These are phyloP conservation scores for Xylota sylvarum DNA, from an alignment of 2,888 invertebrate species.

Conservation along the genomic window DNA sequence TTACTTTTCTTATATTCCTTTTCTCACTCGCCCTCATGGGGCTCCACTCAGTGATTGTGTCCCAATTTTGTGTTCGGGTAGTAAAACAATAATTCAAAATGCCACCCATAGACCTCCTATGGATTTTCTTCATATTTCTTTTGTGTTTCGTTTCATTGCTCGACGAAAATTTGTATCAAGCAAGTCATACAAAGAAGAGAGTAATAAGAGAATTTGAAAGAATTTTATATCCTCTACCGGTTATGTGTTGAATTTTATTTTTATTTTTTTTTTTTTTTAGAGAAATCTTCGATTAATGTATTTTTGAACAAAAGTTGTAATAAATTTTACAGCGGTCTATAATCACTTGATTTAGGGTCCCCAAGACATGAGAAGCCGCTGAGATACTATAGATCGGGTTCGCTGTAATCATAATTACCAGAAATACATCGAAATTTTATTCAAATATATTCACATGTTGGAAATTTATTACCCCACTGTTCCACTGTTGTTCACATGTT, in stretches of 20 bases:
- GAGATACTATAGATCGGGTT: background rate
- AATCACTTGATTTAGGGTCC: constrained; percentile 54
- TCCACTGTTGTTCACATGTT: constrained; percentile 36
- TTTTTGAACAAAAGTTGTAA: constrained; percentile 59
- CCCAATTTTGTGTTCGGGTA: constrained; percentile 36
- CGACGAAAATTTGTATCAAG: background rate
- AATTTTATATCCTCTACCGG: constrained; percentile 39
- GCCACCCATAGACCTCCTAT: constrained; percentile 55
- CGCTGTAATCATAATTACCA: constrained; percentile 24
- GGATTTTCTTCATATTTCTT: constrained; percentile 5
- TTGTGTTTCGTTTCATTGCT: constrained; percentile 7
- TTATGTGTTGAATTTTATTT: constrained; percentile 19
- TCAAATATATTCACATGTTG: constrained; percentile 55
- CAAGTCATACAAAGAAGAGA: background rate
- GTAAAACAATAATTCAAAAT: constrained; percentile 62
- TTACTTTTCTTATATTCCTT: too few species aligned
- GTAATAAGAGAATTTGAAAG: constrained; percentile 9
- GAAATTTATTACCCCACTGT: constrained; percentile 54
- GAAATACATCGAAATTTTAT: constrained; percentile 50
- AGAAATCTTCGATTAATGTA: constrained; percentile 42
- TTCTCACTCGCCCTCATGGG: background rate
- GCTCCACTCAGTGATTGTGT: constrained; percentile 22
- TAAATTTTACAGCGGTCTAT: constrained; percentile 57
- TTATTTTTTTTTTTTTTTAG: constrained; percentile 17
- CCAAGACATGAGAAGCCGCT: background rate